Conservation (phyloP, 2,113 vertebrate genomes). For the Typhlomys cinereus region DNA sequence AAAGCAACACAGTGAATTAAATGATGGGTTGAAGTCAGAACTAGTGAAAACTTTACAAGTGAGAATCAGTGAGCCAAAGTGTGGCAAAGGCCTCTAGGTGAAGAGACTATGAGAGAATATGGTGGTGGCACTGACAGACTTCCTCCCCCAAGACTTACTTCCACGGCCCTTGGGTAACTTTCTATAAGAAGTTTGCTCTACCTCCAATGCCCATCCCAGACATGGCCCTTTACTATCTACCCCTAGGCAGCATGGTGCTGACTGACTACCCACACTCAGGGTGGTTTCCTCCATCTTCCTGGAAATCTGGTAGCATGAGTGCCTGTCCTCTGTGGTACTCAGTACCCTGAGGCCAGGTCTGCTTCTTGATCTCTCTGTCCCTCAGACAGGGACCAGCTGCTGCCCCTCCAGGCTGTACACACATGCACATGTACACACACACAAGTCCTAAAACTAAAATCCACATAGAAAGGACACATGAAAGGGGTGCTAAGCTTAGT, state of each 20-base stretch:
- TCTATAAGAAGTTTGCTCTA: neutral
- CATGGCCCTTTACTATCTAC: neutral
- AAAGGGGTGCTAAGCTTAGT: neutral
- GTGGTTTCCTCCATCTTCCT: neutral
- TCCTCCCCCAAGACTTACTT: no score
- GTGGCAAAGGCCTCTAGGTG: neutral
- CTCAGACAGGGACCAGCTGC: neutral
- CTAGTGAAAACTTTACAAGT: neutral
- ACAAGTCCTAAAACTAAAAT: neutral
- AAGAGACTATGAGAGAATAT: neutral
- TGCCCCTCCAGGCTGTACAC: neutral
- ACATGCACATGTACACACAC: no score
- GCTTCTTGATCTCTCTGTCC: neutral
- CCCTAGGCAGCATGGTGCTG: accelerated
- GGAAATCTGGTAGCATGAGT: neutral
- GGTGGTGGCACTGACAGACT: no score
- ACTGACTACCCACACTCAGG: neutral
- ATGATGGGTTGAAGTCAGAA: neutral
- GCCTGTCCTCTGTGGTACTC: neutral
- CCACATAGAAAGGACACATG: neutral
- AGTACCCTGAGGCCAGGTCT: neutral
- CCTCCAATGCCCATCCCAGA: neutral
- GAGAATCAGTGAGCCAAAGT: neutral
- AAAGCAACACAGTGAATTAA: neutral
- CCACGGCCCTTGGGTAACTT: no score